A percentile compares a stretch with the other conserved stretches of the same genome.
Evolutionary conservation across 1,140 invertebrate species (phyloP).

Genomic region (Leucophenga varia): DNA sequence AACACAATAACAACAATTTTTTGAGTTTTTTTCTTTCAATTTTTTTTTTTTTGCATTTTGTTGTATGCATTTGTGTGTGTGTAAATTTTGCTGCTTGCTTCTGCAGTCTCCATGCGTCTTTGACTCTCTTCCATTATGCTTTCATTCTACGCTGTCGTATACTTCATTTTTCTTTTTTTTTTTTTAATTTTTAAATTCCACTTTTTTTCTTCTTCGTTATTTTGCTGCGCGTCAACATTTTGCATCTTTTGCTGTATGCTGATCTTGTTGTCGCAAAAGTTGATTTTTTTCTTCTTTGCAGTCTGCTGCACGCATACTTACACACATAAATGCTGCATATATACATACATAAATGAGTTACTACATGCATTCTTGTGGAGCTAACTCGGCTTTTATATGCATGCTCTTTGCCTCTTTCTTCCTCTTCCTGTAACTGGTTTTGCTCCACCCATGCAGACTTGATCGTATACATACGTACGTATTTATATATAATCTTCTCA

Average conservation of each 20-base stretch:
- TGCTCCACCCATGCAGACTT: too few species aligned
- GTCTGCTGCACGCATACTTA: slow-evolving; percentile 18
- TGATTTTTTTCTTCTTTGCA: slow-evolving; percentile 18
- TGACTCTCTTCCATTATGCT: too few species aligned
- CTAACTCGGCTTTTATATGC: slow-evolving; percentile 8
- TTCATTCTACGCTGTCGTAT: slow-evolving; percentile 38
- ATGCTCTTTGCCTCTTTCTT: slow-evolving; percentile 1
- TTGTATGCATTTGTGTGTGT: slow-evolving; percentile 13
- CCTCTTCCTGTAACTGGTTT: slow-evolving; percentile 5
- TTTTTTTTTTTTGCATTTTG: slow-evolving; percentile 7
- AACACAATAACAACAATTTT: slow-evolving; percentile 23
- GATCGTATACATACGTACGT: too few species aligned
- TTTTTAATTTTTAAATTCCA: slow-evolving; percentile 38
- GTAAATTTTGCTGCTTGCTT: too few species aligned
- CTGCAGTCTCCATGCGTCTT: too few species aligned
- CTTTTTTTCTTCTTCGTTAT: slow-evolving; percentile 21
- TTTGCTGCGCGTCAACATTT: slow-evolving; percentile 40
- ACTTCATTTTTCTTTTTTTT: slow-evolving; percentile 51
- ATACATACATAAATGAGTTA: slow-evolving; percentile 1
- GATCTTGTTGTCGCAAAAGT: slow-evolving; percentile 10
- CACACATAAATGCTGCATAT: slow-evolving; percentile 5
- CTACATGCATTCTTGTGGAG: slow-evolving; percentile 13
- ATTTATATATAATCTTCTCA: too few species aligned
- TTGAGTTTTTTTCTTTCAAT: slow-evolving; percentile 7
- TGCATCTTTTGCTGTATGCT: slow-evolving; percentile 41